These are phyloP conservation scores for Pygocentrus nattereri DNA, from an alignment of 2,797 vertebrate species.

Conservation along the genomic window DNA sequence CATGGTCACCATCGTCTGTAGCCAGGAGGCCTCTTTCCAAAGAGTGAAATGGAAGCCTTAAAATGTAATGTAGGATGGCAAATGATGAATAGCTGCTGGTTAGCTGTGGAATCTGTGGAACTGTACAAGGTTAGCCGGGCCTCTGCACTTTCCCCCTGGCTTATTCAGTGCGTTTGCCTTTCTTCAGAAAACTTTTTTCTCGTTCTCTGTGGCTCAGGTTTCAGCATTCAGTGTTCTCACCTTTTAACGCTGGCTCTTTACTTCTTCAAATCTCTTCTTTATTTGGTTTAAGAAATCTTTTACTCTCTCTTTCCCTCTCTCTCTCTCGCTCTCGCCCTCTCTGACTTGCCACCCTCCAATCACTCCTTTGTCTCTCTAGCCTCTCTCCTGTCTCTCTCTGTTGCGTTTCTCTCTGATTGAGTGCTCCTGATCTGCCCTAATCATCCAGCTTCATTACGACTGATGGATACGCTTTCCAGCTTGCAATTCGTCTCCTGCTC, in stretches of 20 bases:
- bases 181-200: constrained; percentile 5
- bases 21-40: constrained; percentile 47
- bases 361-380: constrained; percentile 13
- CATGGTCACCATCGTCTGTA: constrained; percentile 53
- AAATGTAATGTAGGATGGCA: constrained; percentile 53
- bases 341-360: neutral
- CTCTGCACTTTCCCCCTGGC: constrained; percentile 49
- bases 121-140: constrained; percentile 32
- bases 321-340: constrained; percentile 13
- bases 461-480: constrained; percentile 68
- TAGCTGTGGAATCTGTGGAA: constrained; percentile 38
- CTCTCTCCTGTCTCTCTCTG: constrained; percentile 33
- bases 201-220: constrained; percentile 26
- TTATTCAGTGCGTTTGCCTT: constrained; percentile 54
- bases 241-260: constrained; percentile 23
- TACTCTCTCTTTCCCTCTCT: constrained; percentile 21
- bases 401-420: constrained; percentile 60
- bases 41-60: constrained; percentile 58
- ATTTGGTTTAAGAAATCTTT: neutral
- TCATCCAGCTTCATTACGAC: constrained; percentile 72
- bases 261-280: constrained; percentile 26
- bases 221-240: neutral
- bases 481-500: constrained; percentile 23
- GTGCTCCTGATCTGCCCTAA: constrained; percentile 62
- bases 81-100: constrained; percentile 67